These are phyloP conservation scores for Hypselothyrea guttata DNA, from an alignment of 2,888 invertebrate genomes.

Conservation along the genomic window DNA sequence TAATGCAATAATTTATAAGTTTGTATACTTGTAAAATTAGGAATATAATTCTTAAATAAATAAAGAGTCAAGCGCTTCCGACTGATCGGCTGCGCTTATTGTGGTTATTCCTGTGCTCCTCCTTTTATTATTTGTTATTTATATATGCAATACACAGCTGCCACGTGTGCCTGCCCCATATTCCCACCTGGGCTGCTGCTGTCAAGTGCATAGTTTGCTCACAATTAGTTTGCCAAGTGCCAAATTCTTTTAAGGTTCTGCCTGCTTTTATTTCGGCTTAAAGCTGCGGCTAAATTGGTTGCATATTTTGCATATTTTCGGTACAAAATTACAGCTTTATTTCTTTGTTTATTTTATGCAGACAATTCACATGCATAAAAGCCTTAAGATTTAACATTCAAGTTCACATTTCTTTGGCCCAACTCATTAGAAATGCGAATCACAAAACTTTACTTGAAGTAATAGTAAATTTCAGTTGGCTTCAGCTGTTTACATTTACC, in stretches of 20 bases:
- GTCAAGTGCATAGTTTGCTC: constrained; percentile 49
- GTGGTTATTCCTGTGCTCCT: constrained; percentile 33
- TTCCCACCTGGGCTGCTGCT: not conserved
- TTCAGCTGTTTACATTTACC: not conserved
- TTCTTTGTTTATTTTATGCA: constrained; percentile 13
- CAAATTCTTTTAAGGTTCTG: constrained; percentile 22
- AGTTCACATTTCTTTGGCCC: constrained; percentile 33
- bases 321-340: no score
- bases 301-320: no score
- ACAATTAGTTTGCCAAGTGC: constrained; percentile 19
- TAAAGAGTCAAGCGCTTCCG: no score
- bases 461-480: not conserved
- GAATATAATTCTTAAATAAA: no score
- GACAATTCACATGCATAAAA: not conserved
- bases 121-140: constrained; percentile 60
- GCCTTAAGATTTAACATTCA: constrained; percentile 29
- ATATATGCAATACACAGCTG: constrained; percentile 52
- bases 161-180: constrained; percentile 44
- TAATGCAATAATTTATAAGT: no score
- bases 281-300: no score
- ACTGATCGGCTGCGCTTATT: no score
- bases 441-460: constrained; percentile 10
- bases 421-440: constrained; percentile 31
- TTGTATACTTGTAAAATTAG: no score
- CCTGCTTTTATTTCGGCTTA: constrained; percentile 22